These are phyloP conservation scores for Caranx melampygus DNA, from an alignment of 2,113 vertebrate genomes.

Conservation along the genomic window DNA sequence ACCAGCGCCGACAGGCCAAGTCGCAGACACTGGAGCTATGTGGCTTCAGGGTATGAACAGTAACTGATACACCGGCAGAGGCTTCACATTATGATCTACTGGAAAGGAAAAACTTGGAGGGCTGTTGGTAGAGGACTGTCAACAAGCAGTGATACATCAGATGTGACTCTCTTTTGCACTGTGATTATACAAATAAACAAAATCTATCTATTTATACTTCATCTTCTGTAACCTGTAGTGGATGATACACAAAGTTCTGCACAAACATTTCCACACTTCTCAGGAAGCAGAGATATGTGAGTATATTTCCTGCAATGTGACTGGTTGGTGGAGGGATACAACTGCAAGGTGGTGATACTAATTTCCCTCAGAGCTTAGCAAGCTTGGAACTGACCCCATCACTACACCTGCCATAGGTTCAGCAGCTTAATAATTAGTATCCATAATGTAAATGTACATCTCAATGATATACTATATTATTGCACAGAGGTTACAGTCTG, in stretches of 20 bases:
- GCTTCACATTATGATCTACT: constrained; percentile 2
- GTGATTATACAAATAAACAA: background rate
- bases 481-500: too few relatives aligned
- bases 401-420: too few relatives aligned
- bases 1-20: background rate
- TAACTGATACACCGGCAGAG: constrained; percentile 13
- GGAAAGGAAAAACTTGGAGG: constrained; percentile 16
- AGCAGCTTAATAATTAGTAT: too few relatives aligned
- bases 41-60: constrained; percentile 5
- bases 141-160: background rate
- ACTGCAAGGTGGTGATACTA: too few relatives aligned
- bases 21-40: constrained; percentile 24
- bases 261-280: too few relatives aligned
- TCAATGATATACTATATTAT: too few relatives aligned
- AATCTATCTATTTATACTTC: background rate
- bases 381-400: too few relatives aligned
- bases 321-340: too few relatives aligned
- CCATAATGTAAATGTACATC: too few relatives aligned
- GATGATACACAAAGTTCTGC: background rate
- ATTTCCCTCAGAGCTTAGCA: too few relatives aligned
- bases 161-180: background rate
- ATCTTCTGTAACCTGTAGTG: background rate
- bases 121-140: background rate
- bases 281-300: too few relatives aligned
- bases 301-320: too few relatives aligned